Conservation (phyloP, 2,888 invertebrate species). For the Pseudococcus longispinus region DNA sequence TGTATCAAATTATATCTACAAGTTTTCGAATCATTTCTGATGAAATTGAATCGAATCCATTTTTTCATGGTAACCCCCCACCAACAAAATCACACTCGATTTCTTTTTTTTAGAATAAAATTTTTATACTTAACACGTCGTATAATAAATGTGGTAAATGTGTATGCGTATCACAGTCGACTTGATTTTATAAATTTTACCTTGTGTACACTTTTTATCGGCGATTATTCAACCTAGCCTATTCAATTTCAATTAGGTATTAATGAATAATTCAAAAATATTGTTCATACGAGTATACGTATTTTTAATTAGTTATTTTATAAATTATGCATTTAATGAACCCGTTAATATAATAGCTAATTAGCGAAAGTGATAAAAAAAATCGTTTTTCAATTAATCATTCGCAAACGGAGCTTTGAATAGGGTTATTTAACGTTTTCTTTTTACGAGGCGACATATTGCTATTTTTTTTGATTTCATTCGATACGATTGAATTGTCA, state of each 20-base stretch:
- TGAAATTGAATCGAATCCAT: too few relatives aligned
- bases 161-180: background rate
- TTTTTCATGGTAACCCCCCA: too few relatives aligned
- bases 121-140: background rate
- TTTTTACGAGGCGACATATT: slow-evolving; percentile 32
- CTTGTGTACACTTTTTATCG: slow-evolving; percentile 46
- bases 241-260: slow-evolving; percentile 49
- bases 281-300: slow-evolving; percentile 20
- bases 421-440: background rate
- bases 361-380: slow-evolving; percentile 52
- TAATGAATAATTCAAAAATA: slow-evolving; percentile 48
- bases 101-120: background rate
- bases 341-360: slow-evolving; percentile 47
- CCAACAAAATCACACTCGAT: too few relatives aligned
- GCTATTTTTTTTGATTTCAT: background rate
- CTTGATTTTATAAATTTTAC: slow-evolving; percentile 42
- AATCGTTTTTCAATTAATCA: slow-evolving; percentile 48
- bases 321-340: slow-evolving; percentile 50
- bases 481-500: slow-evolving; percentile 7
- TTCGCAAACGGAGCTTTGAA: slow-evolving; percentile 36
- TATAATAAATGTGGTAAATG: background rate
- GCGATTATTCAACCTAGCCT: slow-evolving; percentile 43
- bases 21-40: too few relatives aligned
- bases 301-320: slow-evolving; percentile 45
- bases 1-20: too few relatives aligned